These are phyloP conservation scores for Campylorhamphus procurvoides DNA, from an alignment of 2,113 vertebrate genomes.

Conservation along the genomic window DNA sequence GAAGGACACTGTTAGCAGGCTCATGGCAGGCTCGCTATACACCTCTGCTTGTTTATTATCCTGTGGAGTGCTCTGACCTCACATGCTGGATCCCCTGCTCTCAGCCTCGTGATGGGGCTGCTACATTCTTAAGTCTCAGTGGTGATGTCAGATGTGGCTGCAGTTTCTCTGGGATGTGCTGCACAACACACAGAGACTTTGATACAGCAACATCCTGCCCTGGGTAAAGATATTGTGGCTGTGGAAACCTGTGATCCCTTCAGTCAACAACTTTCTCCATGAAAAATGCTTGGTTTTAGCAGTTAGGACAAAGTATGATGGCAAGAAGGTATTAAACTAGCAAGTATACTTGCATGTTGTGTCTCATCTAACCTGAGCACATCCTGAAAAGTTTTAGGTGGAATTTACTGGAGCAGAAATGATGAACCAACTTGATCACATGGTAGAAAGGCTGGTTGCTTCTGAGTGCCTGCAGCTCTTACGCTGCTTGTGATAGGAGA, in stretches of 20 bases:
- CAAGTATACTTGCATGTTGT: background rate
- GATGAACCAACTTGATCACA: background rate
- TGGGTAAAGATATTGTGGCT: background rate
- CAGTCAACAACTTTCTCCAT: background rate
- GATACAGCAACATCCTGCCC: background rate
- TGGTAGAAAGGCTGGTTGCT: background rate
- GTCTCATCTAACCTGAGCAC: background rate
- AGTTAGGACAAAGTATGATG: background rate
- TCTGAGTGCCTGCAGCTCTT: background rate
- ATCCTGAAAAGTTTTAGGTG: background rate
- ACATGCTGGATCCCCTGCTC: background rate
- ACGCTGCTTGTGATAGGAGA: background rate
- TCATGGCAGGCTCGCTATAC: background rate
- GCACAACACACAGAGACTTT: background rate
- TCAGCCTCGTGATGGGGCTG: background rate
- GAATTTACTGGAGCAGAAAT: slow-evolving; percentile 17
- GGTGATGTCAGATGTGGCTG: background rate
- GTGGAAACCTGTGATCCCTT: background rate
- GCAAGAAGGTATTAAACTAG: background rate
- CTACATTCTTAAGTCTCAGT: background rate
- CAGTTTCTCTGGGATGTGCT: background rate
- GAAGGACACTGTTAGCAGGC: background rate
- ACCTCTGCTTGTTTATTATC: background rate
- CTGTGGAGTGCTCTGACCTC: background rate
- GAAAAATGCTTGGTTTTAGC: background rate